phyloP scores from a whole-genome alignment of 2,797 vertebrate species.

The Ibycter americanus region DNA sequence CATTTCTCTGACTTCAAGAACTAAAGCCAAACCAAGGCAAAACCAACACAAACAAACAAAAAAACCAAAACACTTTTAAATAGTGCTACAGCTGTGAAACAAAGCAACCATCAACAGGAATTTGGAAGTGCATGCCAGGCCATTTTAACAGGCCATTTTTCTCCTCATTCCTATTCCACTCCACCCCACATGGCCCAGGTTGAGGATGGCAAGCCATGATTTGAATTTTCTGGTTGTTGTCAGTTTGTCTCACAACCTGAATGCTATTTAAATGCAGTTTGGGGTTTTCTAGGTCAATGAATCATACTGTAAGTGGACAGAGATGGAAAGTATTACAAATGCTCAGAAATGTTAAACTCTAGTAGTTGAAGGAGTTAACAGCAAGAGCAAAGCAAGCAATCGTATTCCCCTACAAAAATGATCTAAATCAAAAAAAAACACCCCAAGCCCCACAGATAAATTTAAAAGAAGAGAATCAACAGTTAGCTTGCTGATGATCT shows the following conservation, averaged over 20 bases:
- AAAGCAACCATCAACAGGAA: constrained; percentile 45
- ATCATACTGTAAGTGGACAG: constrained; percentile 66
- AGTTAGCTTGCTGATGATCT: constrained; percentile 57
- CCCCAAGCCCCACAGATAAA: background rate
- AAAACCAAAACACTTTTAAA: constrained; percentile 56
- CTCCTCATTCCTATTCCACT: background rate
- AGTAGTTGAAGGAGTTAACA: constrained; percentile 50
- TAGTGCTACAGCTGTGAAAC: constrained; percentile 58
- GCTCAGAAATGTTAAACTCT: constrained; percentile 55
- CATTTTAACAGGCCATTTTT: constrained; percentile 17
- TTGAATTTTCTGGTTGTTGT: constrained; percentile 53
- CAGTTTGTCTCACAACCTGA: constrained; percentile 61
- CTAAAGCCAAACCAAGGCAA: background rate
- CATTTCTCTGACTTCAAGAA: constrained; percentile 10
- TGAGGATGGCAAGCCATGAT: background rate
- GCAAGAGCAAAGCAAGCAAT: constrained; percentile 57
- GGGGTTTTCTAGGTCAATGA: constrained; percentile 71
- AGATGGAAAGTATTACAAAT: constrained; percentile 58
- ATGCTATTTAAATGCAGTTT: constrained; percentile 65
- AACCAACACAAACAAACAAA: constrained; percentile 26
- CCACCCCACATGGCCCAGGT: background rate
- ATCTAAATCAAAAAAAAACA: background rate
- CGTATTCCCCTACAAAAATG: constrained; percentile 11
- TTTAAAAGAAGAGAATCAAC: constrained; percentile 55
- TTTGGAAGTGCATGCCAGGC: background rate